Evolutionary conservation across 2,888 invertebrate species (phyloP).

Genomic region (Harmothoe impar): DNA sequence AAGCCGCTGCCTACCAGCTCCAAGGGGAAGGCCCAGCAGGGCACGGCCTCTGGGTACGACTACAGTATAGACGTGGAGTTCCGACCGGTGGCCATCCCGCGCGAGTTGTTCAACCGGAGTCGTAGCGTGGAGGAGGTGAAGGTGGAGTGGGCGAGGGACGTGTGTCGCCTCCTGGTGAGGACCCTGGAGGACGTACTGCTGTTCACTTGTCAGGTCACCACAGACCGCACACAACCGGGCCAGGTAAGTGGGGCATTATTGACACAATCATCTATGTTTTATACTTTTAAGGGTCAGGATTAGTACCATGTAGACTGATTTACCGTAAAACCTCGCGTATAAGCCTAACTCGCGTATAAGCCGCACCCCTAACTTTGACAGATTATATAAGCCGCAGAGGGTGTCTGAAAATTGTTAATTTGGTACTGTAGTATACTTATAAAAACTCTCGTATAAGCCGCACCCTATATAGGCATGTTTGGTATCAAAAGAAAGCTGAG

Average conservation of each 20-base stretch:
- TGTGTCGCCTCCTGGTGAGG: conserved; percentile 70
- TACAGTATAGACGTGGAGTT: conserved; percentile 62
- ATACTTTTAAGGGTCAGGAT: too few species aligned
- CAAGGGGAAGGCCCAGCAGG: not conserved
- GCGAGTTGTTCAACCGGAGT: not conserved
- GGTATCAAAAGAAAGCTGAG: too few species aligned
- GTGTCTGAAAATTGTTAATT: too few species aligned
- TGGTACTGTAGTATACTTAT: too few species aligned
- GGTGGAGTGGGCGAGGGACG: conserved; percentile 33
- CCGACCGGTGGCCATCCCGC: conserved; percentile 71
- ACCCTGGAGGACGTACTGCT: conserved; percentile 68
- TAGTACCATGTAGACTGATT: too few species aligned
- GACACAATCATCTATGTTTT: too few species aligned
- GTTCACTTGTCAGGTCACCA: conserved; percentile 64
- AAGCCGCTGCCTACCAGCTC: not conserved
- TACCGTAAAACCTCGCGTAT: too few species aligned
- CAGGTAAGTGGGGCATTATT: not conserved
- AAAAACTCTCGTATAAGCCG: too few species aligned
- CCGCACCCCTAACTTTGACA: too few species aligned
- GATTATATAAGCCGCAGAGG: too few species aligned
- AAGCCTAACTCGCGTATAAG: too few species aligned
- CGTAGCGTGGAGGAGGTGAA: not conserved
- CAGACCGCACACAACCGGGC: conserved; percentile 54
- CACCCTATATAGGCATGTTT: too few species aligned
- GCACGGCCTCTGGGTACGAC: not conserved